A percentile compares a stretch with the other conserved stretches of the same genome.
Conservation (phyloP, 2,888 invertebrate genomes). For the Eristalis pertinax region DNA sequence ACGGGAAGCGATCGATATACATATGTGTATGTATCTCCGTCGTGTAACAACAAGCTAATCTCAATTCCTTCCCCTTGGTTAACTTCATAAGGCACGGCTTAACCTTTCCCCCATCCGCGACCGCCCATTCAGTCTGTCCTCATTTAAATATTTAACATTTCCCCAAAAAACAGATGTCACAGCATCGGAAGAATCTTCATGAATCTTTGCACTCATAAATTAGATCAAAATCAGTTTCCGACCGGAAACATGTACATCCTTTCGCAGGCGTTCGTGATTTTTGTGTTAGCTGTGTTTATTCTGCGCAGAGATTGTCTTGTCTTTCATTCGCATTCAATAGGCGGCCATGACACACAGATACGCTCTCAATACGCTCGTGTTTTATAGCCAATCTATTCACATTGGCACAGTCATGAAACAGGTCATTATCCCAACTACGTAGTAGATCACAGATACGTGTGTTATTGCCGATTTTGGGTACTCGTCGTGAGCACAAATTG, state of each 20-base stretch:
- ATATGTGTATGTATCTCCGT: not conserved
- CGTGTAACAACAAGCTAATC: not conserved
- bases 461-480: slow-evolving; percentile 42
- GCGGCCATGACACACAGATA: not conserved
- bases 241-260: slow-evolving; percentile 35
- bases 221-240: slow-evolving; percentile 55
- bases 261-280: slow-evolving; percentile 18
- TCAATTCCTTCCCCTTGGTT: not conserved
- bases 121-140: not conserved
- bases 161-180: slow-evolving; percentile 1
- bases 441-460: slow-evolving; percentile 34
- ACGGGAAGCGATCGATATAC: not conserved
- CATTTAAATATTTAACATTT: slow-evolving; percentile 36
- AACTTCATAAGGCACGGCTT: not conserved
- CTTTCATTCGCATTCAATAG: not conserved
- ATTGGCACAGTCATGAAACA: slow-evolving; percentile 1
- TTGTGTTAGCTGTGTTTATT: not conserved
- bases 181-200: slow-evolving; percentile 22
- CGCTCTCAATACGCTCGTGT: not conserved
- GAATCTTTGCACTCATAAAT: slow-evolving; percentile 40
- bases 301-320: not conserved
- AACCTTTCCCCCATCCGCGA: not conserved
- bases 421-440: slow-evolving; percentile 16
- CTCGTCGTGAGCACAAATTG: slow-evolving; percentile 25
- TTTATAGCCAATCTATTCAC: not conserved